phyloP scores from a whole-genome alignment of 1,140 invertebrate genomes.

The Cardiocondyla obscurior region DNA sequence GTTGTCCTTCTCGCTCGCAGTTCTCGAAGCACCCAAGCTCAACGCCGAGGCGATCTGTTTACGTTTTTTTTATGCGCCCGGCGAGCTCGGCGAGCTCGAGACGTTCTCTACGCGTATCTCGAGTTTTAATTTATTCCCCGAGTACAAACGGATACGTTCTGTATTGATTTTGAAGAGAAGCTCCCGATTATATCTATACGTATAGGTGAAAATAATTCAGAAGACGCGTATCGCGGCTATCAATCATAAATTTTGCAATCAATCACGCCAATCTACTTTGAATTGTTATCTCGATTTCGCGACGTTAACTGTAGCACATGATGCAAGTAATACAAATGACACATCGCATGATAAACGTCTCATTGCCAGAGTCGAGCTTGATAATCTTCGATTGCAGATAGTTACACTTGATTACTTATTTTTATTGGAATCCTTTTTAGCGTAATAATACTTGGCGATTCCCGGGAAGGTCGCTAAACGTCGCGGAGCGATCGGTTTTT shows the following conservation, averaged over 20 bases:
- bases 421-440: not conserved
- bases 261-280: slow-evolving; percentile 2
- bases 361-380: not conserved
- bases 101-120: too few relatives aligned
- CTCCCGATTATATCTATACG: too few relatives aligned
- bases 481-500: not conserved
- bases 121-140: too few relatives aligned
- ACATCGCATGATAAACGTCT: not conserved
- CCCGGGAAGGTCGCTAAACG: not conserved
- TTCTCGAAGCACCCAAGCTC: too few relatives aligned
- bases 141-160: too few relatives aligned
- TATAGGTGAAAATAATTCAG: not conserved
- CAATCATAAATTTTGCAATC: not conserved
- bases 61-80: too few relatives aligned
- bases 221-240: not conserved
- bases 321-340: not conserved
- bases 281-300: slow-evolving; percentile 1
- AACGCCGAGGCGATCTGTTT: too few relatives aligned
- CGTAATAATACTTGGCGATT: slow-evolving; percentile 2
- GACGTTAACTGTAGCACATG: not conserved
- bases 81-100: too few relatives aligned
- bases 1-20: too few relatives aligned
- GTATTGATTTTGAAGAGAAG: too few relatives aligned
- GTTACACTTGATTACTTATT: not conserved
- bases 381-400: not conserved